Percentiles rank a stretch among this genome's conserved stretches.
Conservation (phyloP, 2,113 vertebrate species). For the Glaucomys volans region DNA sequence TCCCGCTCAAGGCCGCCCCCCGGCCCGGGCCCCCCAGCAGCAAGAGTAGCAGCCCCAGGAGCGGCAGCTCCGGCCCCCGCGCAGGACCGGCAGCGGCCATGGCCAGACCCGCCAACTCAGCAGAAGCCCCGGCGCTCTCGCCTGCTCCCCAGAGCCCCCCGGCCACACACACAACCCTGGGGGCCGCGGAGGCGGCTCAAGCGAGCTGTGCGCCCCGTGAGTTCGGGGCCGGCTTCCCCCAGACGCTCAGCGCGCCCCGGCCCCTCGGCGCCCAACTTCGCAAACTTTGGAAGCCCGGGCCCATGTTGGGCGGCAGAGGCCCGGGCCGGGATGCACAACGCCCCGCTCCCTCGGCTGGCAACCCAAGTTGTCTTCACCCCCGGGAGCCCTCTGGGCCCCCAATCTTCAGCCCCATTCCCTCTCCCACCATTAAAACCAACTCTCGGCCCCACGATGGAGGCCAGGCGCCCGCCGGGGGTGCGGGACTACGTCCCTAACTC, state of each 20-base stretch:
- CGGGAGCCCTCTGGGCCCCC: slow-evolving; percentile 39
- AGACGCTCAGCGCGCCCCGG: slow-evolving; percentile 53
- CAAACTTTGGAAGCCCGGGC: slow-evolving; percentile 76
- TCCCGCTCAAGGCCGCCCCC: slow-evolving; percentile 73
- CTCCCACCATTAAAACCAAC: slow-evolving; percentile 58
- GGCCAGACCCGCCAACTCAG: slow-evolving; percentile 74
- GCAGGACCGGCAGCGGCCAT: slow-evolving; percentile 74
- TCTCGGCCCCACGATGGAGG: slow-evolving; percentile 11
- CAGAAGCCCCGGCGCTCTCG: slow-evolving; percentile 59
- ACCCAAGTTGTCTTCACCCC: slow-evolving; percentile 56
- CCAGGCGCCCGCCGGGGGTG: slow-evolving; percentile 30
- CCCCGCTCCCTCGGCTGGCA: background rate
- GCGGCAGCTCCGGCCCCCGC: slow-evolving; percentile 63
- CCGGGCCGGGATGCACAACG: slow-evolving; percentile 28
- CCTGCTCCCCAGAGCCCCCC: slow-evolving; percentile 45
- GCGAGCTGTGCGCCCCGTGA: slow-evolving; percentile 54
- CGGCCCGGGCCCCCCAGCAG: slow-evolving; percentile 67
- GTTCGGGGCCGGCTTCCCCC: slow-evolving; percentile 39
- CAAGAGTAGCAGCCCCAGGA: slow-evolving; percentile 67
- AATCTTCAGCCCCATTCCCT: slow-evolving; percentile 47
- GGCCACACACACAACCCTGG: slow-evolving; percentile 28
- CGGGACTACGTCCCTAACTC: background rate
- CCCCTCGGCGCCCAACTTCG: slow-evolving; percentile 75
- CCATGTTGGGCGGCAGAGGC: slow-evolving; percentile 76
- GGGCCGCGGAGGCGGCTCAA: slow-evolving; percentile 59